Evolutionary conservation across 2,888 invertebrate genomes (phyloP).

Genomic region (Trachelus stipa): DNA sequence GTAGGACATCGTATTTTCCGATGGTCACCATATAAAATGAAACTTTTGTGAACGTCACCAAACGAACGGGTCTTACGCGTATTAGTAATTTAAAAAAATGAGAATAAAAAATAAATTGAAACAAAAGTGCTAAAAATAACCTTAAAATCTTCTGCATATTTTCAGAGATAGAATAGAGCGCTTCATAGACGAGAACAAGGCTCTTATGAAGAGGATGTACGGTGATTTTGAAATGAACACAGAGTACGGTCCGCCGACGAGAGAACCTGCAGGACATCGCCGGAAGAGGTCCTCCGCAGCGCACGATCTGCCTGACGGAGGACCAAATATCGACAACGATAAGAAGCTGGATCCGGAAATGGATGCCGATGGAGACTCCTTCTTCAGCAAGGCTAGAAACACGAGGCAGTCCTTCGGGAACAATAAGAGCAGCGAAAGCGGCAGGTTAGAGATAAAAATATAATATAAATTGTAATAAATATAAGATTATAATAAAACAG

Average conservation of each 20-base stretch:
- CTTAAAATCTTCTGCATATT: constrained; percentile 30
- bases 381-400: constrained; percentile 70
- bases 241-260: constrained; percentile 70
- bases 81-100: background rate
- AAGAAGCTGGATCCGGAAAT: constrained; percentile 58
- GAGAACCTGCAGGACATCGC: constrained; percentile 49
- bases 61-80: background rate
- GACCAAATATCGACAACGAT: constrained; percentile 36
- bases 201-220: constrained; percentile 92
- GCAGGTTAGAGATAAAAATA: constrained; percentile 64
- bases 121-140: no score
- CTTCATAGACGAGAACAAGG: constrained; percentile 95
- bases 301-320: constrained; percentile 55
- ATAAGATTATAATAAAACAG: constrained; percentile 1
- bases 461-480: background rate
- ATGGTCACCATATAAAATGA: background rate
- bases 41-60: background rate
- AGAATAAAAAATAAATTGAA: background rate
- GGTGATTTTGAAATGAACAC: constrained; percentile 83
- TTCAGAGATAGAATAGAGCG: constrained; percentile 88
- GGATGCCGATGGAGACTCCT: constrained; percentile 68
- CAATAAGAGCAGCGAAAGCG: constrained; percentile 69
- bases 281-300: constrained; percentile 36
- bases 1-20: background rate
- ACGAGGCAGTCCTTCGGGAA: constrained; percentile 69